Conservation (phyloP, 1,140 invertebrate species). For the Portunus trituberculatus region DNA sequence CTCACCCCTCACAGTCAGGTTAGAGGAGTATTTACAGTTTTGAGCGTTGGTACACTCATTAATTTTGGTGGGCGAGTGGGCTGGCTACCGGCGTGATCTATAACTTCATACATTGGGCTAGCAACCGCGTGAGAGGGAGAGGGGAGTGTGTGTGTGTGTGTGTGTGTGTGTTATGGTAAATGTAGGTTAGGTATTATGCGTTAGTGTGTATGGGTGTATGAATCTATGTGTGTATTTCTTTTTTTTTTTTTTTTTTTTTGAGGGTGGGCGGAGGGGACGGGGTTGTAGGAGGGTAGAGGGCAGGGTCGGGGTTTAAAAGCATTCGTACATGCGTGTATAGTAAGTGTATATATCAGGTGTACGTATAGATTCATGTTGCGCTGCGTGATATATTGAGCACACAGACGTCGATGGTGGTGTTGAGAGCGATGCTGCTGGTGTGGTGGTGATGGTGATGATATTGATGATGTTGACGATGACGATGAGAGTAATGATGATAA, state of each 20-base stretch:
- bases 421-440: neutral
- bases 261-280: too few species aligned
- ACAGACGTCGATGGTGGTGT: neutral
- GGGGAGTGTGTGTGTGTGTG: neutral
- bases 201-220: neutral
- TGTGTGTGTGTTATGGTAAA: neutral
- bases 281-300: neutral
- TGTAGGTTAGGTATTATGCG: too few species aligned
- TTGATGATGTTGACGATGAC: neutral
- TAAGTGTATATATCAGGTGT: neutral
- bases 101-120: neutral
- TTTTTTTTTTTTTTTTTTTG: too few species aligned
- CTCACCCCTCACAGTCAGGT: neutral
- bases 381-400: neutral
- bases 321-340: neutral
- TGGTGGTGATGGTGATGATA: neutral
- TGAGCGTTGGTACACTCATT: too few species aligned
- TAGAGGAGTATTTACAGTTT: constrained; percentile 25
- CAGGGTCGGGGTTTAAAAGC: neutral
- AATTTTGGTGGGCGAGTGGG: neutral
- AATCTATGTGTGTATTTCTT: neutral
- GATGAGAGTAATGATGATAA: neutral
- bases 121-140: neutral
- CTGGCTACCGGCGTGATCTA: neutral
- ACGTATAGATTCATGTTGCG: neutral